phyloP scores from a whole-genome alignment of 2,797 vertebrate species.

The Myripristis murdjan region DNA sequence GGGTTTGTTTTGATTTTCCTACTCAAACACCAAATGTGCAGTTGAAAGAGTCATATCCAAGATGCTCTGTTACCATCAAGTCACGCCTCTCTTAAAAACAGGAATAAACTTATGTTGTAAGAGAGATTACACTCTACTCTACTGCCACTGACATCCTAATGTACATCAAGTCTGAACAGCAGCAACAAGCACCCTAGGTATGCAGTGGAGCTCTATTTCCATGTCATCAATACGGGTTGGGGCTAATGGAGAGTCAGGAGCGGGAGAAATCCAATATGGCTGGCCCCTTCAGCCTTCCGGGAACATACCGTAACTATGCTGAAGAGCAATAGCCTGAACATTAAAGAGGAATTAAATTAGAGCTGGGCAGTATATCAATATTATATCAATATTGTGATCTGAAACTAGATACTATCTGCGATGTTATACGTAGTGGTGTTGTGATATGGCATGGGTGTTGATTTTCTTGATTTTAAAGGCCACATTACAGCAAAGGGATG shows the following conservation, averaged over 20 bases:
- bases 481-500: too few relatives aligned
- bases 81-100: slow-evolving; percentile 6
- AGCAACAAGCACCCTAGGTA: slow-evolving; percentile 15
- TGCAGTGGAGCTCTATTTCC: slow-evolving; percentile 45
- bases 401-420: too few relatives aligned
- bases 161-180: slow-evolving; percentile 14
- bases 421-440: too few relatives aligned
- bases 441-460: too few relatives aligned
- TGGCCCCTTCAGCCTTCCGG: slow-evolving; percentile 47
- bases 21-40: not conserved
- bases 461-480: too few relatives aligned
- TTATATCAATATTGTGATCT: too few relatives aligned
- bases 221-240: slow-evolving; percentile 42
- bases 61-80: not conserved
- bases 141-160: slow-evolving; percentile 18
- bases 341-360: slow-evolving; percentile 28
- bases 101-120: slow-evolving; percentile 19
- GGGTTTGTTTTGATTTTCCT: not conserved
- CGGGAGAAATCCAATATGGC: slow-evolving; percentile 52
- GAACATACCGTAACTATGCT: slow-evolving; percentile 53
- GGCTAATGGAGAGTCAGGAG: slow-evolving; percentile 1
- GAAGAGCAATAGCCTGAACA: slow-evolving; percentile 1
- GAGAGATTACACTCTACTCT: slow-evolving; percentile 5
- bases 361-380: too few relatives aligned
- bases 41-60: not conserved